phyloP scores from a whole-genome alignment of 2,888 invertebrate genomes.

The Hirtodrosophila trivittata region DNA sequence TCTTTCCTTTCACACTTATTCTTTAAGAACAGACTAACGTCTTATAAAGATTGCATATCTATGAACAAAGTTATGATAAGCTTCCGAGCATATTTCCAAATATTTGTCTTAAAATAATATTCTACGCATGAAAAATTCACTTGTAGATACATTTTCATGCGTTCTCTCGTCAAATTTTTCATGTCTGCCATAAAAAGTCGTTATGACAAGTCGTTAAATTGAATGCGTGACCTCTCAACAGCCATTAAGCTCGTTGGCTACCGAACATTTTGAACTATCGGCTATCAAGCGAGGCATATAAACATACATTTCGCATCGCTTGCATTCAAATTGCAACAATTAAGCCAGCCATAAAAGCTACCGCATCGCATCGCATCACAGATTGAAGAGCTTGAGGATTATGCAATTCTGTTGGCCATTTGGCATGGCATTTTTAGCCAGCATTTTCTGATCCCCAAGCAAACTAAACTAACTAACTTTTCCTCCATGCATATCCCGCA shows the following conservation, averaged over 20 bases:
- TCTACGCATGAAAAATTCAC: no score
- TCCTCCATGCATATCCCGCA: conserved; percentile 42
- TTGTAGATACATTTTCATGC: no score
- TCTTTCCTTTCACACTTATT: no score
- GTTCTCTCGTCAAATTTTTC: no score
- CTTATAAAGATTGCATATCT: no score
- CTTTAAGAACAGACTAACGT: no score
- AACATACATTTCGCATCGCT: conserved; percentile 36
- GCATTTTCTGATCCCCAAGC: conserved; percentile 26
- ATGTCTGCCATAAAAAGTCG: no score
- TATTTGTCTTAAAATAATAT: no score
- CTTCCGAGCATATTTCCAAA: no score
- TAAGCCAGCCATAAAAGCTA: conserved; percentile 58
- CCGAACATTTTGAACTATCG: conserved; percentile 24
- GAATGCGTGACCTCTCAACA: conserved; percentile 26
- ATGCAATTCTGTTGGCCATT: conserved; percentile 51
- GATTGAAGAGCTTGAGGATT: conserved; percentile 24
- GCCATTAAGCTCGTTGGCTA: conserved; percentile 18
- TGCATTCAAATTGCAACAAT: conserved; percentile 70
- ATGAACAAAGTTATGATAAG: no score
- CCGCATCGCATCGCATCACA: conserved; percentile 40
- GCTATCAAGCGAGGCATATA: conserved; percentile 27
- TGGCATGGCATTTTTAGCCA: conserved; percentile 34
- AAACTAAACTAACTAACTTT: conserved; percentile 22
- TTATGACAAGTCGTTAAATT: not conserved